Evolutionary conservation across 2,888 invertebrate genomes (phyloP), one percentile per base, ranked within the genome.

Genomic region (Catocala sponsa): DNA sequence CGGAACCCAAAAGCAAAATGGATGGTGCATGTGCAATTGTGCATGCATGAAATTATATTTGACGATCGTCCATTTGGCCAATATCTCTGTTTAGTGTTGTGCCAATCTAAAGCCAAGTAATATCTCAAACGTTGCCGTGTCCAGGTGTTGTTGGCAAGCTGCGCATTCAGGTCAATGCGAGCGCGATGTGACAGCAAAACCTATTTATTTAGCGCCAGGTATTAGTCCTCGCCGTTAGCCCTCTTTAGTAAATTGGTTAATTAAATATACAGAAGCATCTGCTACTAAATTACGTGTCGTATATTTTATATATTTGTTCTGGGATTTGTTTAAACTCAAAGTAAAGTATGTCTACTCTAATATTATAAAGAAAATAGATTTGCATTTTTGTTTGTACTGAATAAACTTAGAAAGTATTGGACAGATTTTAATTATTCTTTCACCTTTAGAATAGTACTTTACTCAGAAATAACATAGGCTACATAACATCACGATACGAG

Each of bases 201-300:
- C 47, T 48, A 47, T 48, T 47, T 47, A 11, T 54, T 44, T 38
- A 41, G 35, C 35, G 35, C 5, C 46, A 55, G 54, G 43, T 48
- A 53, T 54, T 44, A 54, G 7, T 32, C 7, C 44, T 35, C 6
- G 48, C 9, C 15, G 5, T 15, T 12, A 32, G 32, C 38, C 50
- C 52, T 55, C n/a, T 58, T 47, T 15, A 49, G 41, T 50, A 35
- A 59, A 59, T 59, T 32, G 46, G 50, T 62, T 57, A 58, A 59
- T 55, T 51, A 58, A 63, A 54, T 47, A 12, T 33, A 53, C 32
- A n/a, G 50, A 1, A 41, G 12, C 58, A 59, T 41, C 63, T 63
- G 63, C 41, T 50, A 44, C 50, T 33, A 47, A 33, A 51, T 53
- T 50, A 50, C 10, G 25, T 55, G 53, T 35, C 25, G 41, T 55